Evolutionary conservation across 2,888 invertebrate species (phyloP).

Genomic region (Ophonus ardosiacus): DNA sequence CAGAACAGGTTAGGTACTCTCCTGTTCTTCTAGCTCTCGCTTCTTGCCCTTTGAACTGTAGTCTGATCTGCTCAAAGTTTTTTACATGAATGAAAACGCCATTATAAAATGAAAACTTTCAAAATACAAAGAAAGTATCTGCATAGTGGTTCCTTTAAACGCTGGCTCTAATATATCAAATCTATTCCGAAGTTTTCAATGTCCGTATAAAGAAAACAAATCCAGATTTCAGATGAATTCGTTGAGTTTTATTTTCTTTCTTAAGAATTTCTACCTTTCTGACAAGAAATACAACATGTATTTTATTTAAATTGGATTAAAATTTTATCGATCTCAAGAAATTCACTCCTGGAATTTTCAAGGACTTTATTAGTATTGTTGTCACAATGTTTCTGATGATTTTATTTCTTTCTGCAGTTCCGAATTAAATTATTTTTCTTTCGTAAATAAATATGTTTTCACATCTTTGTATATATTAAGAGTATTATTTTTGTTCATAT

Average conservation of each 20-base stretch:
- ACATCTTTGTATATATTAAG: neutral
- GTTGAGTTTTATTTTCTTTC: neutral
- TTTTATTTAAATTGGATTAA: slow-evolving; percentile 17
- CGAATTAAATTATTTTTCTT: neutral
- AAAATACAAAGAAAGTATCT: slow-evolving; percentile 12
- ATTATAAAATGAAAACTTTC: slow-evolving; percentile 6
- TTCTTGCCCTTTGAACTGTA: neutral
- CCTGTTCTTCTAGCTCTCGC: neutral
- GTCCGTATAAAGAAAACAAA: slow-evolving; percentile 4
- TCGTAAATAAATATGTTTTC: neutral
- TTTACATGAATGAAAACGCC: slow-evolving; percentile 7
- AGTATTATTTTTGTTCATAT: too few relatives aligned
- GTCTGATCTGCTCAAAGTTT: slow-evolving; percentile 10
- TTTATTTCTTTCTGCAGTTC: neutral
- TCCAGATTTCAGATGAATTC: neutral
- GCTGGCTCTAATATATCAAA: slow-evolving; percentile 3
- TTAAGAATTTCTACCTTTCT: neutral
- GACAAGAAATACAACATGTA: slow-evolving; percentile 4
- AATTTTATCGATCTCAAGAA: slow-evolving; percentile 4
- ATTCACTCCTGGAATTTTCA: neutral
- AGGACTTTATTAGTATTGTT: neutral
- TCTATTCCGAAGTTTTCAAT: slow-evolving; percentile 16
- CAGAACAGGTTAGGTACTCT: neutral
- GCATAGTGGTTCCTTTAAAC: slow-evolving; percentile 17
- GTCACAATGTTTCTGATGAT: neutral